Evolutionary conservation across 1,140 invertebrate species (phyloP), one percentile per base, ranked within the genome.

Genomic region (Leptopilina boulardi): DNA sequence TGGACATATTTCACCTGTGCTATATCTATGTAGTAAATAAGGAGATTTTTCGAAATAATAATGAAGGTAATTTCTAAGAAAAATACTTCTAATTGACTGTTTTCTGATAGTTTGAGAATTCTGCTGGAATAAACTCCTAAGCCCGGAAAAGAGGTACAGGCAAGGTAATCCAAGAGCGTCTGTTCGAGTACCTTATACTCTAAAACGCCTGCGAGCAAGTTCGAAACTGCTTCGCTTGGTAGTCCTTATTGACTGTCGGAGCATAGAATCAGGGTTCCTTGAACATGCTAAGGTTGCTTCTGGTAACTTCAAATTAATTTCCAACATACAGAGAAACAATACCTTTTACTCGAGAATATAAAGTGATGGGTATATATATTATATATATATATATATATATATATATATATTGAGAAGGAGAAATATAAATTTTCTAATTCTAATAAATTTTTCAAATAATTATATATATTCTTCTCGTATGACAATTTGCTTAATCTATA

Each of bases 251-350:
- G 88, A 90, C 87, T 90, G 83, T 79, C 79, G 81, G 83, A 85
- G 84, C 83, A 38, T 38, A 82, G 83, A 83, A 86, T 82, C 81
- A 78, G 83, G 84, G 84, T 77, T 84, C 76, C 81, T 82, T 80
- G 76, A 81, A 81, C 81, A 81, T 85, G 73, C 82, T 84, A 73
- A 83, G 86, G 80, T 85, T 86, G 84, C 85, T n/a, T 87, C 86
- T 86, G 80, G 85, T 83, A 85, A 87, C 86, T 87, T 85, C 82
- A 85, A 90, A 89, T 90, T 90, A 89, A 90, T 90, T 89, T 86
- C 83, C 82, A 87, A 85, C 84, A 84, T 78, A 81, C 77, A 79
- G 82, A 82, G 86, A 87, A 89, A 89, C 87, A 89, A 88, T 88
- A 84, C 82, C 77, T 78, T 80, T 78, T 81, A 76, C 72, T 78